Conservation (phyloP, 2,113 vertebrate species). For the Hypanus sabinus region DNA sequence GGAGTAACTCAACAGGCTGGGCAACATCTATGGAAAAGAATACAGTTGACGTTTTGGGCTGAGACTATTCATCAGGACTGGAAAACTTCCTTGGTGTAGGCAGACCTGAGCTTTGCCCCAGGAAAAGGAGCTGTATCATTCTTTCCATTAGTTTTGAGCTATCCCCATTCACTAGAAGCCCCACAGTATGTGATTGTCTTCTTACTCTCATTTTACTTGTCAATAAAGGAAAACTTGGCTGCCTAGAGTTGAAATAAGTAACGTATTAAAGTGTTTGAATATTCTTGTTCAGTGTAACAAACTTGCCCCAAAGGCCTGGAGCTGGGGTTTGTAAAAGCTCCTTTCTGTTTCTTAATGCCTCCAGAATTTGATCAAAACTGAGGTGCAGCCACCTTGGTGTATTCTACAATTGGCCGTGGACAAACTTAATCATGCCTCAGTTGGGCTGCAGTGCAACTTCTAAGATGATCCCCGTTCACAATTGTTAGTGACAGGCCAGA, state of each 20-base stretch:
- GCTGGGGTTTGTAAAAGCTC: background rate
- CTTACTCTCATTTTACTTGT: background rate
- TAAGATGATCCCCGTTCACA: background rate
- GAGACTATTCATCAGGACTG: too few relatives aligned
- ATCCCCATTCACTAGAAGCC: background rate
- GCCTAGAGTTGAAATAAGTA: background rate
- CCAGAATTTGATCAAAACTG: background rate
- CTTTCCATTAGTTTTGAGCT: background rate
- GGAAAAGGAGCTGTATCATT: background rate
- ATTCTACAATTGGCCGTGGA: background rate
- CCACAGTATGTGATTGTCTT: background rate
- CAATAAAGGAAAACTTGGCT: background rate
- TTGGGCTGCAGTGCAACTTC: background rate
- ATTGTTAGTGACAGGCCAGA: background rate
- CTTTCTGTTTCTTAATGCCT: background rate
- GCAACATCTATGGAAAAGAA: too few relatives aligned
- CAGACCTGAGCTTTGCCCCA: background rate
- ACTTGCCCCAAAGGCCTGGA: background rate
- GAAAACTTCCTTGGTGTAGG: background rate
- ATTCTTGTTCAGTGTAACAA: background rate
- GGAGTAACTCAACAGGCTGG: too few relatives aligned
- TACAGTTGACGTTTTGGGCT: too few relatives aligned
- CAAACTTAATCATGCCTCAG: background rate
- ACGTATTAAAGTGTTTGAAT: background rate
- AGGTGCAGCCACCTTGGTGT: background rate